Evolutionary conservation across 2,113 vertebrate genomes (phyloP).

Genomic region (Macquaria ambigua): DNA sequence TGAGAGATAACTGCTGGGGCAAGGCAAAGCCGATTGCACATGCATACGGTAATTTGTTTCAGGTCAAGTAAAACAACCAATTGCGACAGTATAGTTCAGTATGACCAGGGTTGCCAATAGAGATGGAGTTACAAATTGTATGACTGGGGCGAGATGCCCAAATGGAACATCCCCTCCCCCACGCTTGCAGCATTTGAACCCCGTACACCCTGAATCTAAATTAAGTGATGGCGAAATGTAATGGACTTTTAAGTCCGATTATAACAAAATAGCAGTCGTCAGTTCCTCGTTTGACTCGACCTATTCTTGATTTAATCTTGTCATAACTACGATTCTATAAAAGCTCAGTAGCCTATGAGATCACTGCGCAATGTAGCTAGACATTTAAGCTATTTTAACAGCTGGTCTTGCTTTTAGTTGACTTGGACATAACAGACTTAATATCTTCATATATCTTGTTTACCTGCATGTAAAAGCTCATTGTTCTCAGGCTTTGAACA

Average conservation of each 20-base stretch:
- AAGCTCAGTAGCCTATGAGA: slow-evolving; percentile 23
- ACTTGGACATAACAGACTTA: neutral
- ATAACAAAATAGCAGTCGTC: slow-evolving; percentile 17
- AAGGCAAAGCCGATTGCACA: slow-evolving; percentile 21
- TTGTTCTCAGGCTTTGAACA: slow-evolving; percentile 51
- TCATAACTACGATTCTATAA: neutral
- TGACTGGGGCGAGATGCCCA: slow-evolving; percentile 71
- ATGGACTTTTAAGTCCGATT: slow-evolving; percentile 28
- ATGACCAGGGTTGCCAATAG: slow-evolving; percentile 24
- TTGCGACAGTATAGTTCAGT: slow-evolving; percentile 30
- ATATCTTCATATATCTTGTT: slow-evolving; percentile 31
- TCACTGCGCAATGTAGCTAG: slow-evolving; percentile 51
- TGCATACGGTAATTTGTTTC: slow-evolving; percentile 11
- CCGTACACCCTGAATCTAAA: slow-evolving; percentile 76
- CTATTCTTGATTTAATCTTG: neutral
- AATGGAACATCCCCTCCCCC: slow-evolving; percentile 82
- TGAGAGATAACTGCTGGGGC: slow-evolving; percentile 10
- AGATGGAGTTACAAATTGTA: slow-evolving; percentile 63
- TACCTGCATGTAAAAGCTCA: slow-evolving; percentile 43
- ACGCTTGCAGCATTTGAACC: slow-evolving; percentile 81
- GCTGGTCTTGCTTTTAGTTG: slow-evolving; percentile 13
- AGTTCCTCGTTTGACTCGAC: neutral
- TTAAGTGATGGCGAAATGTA: slow-evolving; percentile 57
- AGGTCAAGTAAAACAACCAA: slow-evolving; percentile 2
- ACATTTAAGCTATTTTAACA: slow-evolving; percentile 48